Conservation (phyloP, 2,888 invertebrate genomes). For the Leucozona laternaria region DNA sequence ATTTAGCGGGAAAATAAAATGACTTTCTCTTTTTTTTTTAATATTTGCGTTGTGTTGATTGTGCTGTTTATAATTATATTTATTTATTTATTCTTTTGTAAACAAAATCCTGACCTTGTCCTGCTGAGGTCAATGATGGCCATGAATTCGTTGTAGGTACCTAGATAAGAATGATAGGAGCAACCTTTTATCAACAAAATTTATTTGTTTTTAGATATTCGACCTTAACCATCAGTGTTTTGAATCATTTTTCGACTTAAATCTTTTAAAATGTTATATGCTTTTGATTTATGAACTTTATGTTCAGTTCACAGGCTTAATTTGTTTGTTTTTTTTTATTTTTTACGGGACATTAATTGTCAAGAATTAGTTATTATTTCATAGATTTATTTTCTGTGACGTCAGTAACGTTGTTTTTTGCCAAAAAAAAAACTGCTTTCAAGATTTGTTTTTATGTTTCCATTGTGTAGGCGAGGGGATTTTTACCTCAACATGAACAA, state of each 20-base stretch:
- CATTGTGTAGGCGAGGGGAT: neutral
- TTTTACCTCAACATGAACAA: neutral
- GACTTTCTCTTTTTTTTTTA: constrained; percentile 33
- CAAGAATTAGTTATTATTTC: neutral
- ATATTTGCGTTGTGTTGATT: neutral
- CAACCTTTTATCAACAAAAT: neutral
- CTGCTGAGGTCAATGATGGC: constrained; percentile 65
- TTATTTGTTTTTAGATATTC: constrained; percentile 19
- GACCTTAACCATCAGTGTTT: constrained; percentile 48
- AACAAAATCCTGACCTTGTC: constrained; percentile 65
- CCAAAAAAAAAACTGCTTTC: neutral
- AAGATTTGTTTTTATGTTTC: neutral
- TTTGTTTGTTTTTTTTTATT: constrained; percentile 1
- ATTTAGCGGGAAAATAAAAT: constrained; percentile 49
- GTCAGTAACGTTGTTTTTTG: constrained; percentile 5
- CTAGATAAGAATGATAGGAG: constrained; percentile 26
- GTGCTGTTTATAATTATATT: constrained; percentile 2
- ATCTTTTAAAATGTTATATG: constrained; percentile 30
- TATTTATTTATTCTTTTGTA: constrained; percentile 18
- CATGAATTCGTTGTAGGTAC: constrained; percentile 5
- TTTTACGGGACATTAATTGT: neutral
- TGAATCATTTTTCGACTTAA: constrained; percentile 15
- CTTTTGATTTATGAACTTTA: constrained; percentile 50
- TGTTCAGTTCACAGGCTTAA: neutral
- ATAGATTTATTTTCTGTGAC: constrained; percentile 2